Percentiles rank a stretch among this genome's conserved stretches.
These are phyloP conservation scores for Helleia helle DNA, from an alignment of 2,888 invertebrate genomes.

Conservation along the genomic window DNA sequence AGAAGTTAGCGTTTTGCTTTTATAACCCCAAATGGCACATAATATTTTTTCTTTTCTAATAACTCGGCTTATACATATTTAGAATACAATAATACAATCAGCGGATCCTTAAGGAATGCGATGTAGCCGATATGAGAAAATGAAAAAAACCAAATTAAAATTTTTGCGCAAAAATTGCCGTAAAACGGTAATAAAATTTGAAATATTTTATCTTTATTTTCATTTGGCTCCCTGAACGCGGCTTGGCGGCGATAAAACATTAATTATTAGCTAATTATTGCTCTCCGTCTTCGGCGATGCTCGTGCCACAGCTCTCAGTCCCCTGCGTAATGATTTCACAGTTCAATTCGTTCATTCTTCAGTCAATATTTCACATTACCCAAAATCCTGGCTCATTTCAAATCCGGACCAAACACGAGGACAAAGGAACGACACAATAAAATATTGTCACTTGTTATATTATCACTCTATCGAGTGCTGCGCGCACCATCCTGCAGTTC, in stretches of 20 bases:
- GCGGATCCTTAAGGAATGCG: background rate
- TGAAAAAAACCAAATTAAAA: constrained; percentile 4
- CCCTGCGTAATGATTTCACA: too few species aligned
- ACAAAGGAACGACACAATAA: constrained; percentile 1
- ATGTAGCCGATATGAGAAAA: background rate
- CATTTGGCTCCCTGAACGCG: background rate
- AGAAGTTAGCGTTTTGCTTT: too few species aligned
- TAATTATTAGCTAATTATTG: constrained; percentile 1
- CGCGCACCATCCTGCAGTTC: background rate
- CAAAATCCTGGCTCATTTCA: too few species aligned
- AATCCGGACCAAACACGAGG: too few species aligned
- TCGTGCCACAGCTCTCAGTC: too few species aligned
- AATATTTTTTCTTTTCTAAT: too few species aligned
- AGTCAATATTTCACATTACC: too few species aligned
- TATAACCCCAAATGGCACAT: too few species aligned
- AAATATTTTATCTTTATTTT: constrained; percentile 3
- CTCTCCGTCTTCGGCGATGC: background rate
- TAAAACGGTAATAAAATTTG: background rate
- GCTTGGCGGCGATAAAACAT: background rate
- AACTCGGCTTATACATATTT: too few species aligned
- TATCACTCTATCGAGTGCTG: background rate
- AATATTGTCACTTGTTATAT: constrained; percentile 4
- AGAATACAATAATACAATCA: too few species aligned
- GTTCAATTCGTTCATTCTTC: too few species aligned
- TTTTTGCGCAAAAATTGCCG: constrained; percentile 1